A percentile compares a stretch with the other conserved stretches of the same genome.
Conservation (phyloP, 2,888 invertebrate genomes). For the Aporophyla lueneburgensis region DNA sequence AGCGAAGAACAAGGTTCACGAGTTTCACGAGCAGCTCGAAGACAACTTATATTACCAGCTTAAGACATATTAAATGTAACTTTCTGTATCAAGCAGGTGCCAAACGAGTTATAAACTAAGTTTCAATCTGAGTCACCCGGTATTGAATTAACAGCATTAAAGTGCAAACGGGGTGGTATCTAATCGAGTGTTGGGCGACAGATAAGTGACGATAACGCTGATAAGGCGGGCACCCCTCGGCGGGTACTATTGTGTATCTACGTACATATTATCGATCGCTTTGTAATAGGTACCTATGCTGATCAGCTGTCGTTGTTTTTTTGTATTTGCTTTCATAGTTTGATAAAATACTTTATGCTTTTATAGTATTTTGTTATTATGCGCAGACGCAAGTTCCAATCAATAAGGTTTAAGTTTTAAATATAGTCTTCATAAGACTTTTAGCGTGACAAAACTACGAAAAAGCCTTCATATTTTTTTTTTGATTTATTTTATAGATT, state of each 20-base stretch:
- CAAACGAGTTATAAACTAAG: slow-evolving; percentile 17
- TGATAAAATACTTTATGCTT: not conserved
- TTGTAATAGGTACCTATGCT: slow-evolving; percentile 16
- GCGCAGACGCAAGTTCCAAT: slow-evolving; percentile 23
- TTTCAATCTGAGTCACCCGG: slow-evolving; percentile 49
- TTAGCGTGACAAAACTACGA: not conserved
- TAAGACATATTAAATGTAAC: not conserved
- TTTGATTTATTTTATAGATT: no score
- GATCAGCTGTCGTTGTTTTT: slow-evolving; percentile 50
- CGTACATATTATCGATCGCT: slow-evolving; percentile 36
- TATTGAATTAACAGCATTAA: slow-evolving; percentile 57
- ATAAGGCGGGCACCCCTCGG: slow-evolving; percentile 52
- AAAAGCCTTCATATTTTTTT: no score
- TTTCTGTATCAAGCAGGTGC: not conserved
- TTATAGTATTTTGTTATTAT: not conserved
- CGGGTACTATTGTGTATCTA: slow-evolving; percentile 14
- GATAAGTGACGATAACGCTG: slow-evolving; percentile 40
- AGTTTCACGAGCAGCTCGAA: not conserved
- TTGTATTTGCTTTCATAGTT: not conserved
- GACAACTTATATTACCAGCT: not conserved
- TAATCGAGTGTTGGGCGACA: slow-evolving; percentile 44
- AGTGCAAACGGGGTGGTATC: slow-evolving; percentile 48
- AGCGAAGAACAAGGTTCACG: not conserved
- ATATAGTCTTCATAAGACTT: no score
- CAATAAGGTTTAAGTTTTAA: not conserved